Conservation (phyloP, 2,113 vertebrate genomes). For the Hucho hucho region DNA sequence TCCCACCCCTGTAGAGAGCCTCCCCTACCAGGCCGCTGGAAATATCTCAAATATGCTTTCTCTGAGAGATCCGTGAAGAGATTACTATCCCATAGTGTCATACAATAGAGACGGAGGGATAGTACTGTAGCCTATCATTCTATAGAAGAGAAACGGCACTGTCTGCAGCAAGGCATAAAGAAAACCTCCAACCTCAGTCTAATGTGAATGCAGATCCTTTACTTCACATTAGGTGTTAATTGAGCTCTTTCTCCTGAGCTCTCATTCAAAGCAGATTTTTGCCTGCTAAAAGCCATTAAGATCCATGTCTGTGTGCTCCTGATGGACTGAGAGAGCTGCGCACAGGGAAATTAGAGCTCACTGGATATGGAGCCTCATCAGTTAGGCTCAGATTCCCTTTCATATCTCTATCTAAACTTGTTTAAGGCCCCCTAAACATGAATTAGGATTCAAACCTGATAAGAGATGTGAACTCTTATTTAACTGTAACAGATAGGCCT, state of each 20-base stretch:
- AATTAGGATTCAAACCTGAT: constrained; percentile 47
- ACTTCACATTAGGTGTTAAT: constrained; percentile 43
- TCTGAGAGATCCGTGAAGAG: constrained; percentile 22
- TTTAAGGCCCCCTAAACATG: constrained; percentile 37
- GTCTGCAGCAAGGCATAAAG: not conserved
- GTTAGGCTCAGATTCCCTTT: constrained; percentile 4
- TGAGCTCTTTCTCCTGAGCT: constrained; percentile 37
- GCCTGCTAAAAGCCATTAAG: constrained; percentile 38
- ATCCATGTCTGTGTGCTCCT: constrained; percentile 32
- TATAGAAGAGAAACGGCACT: not conserved
- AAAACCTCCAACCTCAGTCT: constrained; percentile 14
- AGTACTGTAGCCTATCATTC: not conserved
- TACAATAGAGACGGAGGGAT: not conserved
- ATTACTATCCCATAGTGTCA: constrained; percentile 33
- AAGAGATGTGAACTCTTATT: constrained; percentile 31
- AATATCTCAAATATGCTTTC: constrained; percentile 63
- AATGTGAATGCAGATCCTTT: constrained; percentile 26
- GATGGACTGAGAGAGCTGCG: constrained; percentile 25
- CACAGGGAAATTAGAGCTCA: constrained; percentile 32
- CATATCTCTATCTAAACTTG: constrained; percentile 27
- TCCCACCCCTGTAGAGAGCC: constrained; percentile 41
- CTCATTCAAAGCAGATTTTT: constrained; percentile 33
- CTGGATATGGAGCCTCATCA: constrained; percentile 31
- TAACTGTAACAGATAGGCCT: constrained; percentile 19
- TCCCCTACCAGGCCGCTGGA: constrained; percentile 32